These are phyloP conservation scores for Athalia rosae DNA, from an alignment of 2,888 invertebrate species.

Conservation along the genomic window DNA sequence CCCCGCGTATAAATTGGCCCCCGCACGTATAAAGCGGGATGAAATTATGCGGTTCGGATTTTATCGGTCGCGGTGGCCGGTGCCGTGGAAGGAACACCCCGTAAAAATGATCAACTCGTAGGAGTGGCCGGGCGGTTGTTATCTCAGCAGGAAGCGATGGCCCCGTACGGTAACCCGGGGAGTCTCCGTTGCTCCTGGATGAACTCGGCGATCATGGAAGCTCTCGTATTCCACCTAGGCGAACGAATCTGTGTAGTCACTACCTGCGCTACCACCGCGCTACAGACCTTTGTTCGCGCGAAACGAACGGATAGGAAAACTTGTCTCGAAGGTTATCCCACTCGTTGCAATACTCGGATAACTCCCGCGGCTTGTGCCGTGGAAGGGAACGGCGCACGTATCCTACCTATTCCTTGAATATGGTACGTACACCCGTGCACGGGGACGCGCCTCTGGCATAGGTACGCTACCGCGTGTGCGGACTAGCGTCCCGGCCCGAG, in stretches of 20 bases:
- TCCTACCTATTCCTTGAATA: too few relatives aligned
- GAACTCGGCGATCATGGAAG: too few relatives aligned
- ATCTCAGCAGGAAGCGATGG: slow-evolving; percentile 48
- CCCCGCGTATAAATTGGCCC: neutral
- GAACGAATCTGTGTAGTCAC: slow-evolving; percentile 15
- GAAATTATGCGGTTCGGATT: slow-evolving; percentile 40
- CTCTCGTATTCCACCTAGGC: slow-evolving; percentile 1
- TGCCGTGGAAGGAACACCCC: neutral
- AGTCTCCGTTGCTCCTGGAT: slow-evolving; percentile 10
- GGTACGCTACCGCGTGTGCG: slow-evolving; percentile 16
- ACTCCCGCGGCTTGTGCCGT: too few relatives aligned
- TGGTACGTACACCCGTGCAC: too few relatives aligned
- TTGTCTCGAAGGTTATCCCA: too few relatives aligned
- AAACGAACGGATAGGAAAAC: too few relatives aligned
- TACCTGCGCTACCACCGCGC: too few relatives aligned
- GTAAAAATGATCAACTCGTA: slow-evolving; percentile 29
- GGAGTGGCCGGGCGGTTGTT: slow-evolving; percentile 48
- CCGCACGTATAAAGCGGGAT: slow-evolving; percentile 8
- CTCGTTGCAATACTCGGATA: too few relatives aligned
- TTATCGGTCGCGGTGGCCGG: slow-evolving; percentile 6
- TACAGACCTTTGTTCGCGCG: too few relatives aligned
- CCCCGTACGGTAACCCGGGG: slow-evolving; percentile 24
- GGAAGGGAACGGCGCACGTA: too few relatives aligned
- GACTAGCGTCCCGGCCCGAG: slow-evolving; percentile 23
- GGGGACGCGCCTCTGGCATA: neutral